A percentile compares a stretch with the other conserved stretches of the same genome.
These are phyloP conservation scores for Sylvietta virens DNA, from an alignment of 2,113 vertebrate species.

Conservation along the genomic window DNA sequence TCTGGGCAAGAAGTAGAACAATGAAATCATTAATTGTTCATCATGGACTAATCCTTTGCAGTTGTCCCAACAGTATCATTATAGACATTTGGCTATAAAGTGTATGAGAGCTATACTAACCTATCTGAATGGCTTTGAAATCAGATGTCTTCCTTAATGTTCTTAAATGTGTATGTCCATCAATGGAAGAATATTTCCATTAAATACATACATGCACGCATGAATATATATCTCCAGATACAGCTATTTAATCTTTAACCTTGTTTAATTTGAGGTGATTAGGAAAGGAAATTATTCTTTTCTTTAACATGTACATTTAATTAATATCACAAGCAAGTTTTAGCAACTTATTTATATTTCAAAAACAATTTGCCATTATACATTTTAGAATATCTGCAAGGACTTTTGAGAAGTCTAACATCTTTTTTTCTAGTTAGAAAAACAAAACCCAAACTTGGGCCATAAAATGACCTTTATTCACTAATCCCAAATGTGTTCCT, in stretches of 20 bases:
- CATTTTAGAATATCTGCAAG: not conserved
- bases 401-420: not conserved
- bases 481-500: not conserved
- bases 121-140: not conserved
- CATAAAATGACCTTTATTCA: not conserved
- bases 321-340: not conserved
- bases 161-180: not conserved
- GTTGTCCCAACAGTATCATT: not conserved
- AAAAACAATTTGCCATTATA: not conserved
- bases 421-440: not conserved
- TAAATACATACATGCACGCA: not conserved
- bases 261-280: not conserved
- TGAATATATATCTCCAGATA: not conserved
- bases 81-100: not conserved
- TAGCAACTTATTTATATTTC: not conserved
- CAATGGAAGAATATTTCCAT: not conserved
- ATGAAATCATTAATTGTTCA: not conserved
- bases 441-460: not conserved
- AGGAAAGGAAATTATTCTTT: not conserved
- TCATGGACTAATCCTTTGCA: not conserved
- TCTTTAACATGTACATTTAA: not conserved
- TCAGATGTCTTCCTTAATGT: not conserved
- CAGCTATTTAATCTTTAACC: not conserved
- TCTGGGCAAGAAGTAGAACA: not conserved
- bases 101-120: not conserved